Evolutionary conservation across 2,113 vertebrate species (phyloP), one percentile per base, ranked within the genome.

Genomic region (Patagioenas fasciata): DNA sequence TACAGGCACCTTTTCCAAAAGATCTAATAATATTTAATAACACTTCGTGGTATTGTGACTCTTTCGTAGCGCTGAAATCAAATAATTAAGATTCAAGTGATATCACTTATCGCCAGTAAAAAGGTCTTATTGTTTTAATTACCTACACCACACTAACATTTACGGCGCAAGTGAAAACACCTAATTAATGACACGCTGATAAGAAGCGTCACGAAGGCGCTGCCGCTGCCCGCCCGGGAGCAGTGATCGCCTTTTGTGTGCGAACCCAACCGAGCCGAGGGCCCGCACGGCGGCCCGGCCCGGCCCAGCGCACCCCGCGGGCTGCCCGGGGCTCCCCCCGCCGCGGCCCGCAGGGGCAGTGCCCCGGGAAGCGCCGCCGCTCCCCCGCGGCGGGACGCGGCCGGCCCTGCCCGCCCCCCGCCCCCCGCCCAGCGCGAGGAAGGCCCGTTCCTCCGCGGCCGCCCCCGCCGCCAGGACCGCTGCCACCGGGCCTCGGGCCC

Each of bases 71-170:
- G 6, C 53, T 8, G 42, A 31, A 3, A 70, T 10, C 69, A 31
- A 85, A 74, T 19, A 82, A 89, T 91, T 93, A 89, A 74, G 69
- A 95, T 89, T 20, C n/a, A 15, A 65, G 31, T 1, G 60, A 71
- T 87, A 87, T 3, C 72, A 51, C 29, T 77, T 14, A 86, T 58
- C 71, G 19, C 77, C 72, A 11, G 15, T 2, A 85, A 83, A 62
- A 42, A 89, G 44, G 34, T 65, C 87, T 74, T 57, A 83, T 93
- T 89, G 89, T 79, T 90, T 57, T 94, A 95, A 96, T 95, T 88
- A 85, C 12, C 42, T 44, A 16, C 15, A 71, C 70, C 79, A 88
- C 91, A 44, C 79, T 38, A 70, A 29, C 95, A 29, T 32, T 70
- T 70, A 71, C 2, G 56, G 86, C 79, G 29, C 54, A 9, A 72